phyloP scores from a whole-genome alignment of 2,888 invertebrate species.

The Alentia gelatinosa region DNA sequence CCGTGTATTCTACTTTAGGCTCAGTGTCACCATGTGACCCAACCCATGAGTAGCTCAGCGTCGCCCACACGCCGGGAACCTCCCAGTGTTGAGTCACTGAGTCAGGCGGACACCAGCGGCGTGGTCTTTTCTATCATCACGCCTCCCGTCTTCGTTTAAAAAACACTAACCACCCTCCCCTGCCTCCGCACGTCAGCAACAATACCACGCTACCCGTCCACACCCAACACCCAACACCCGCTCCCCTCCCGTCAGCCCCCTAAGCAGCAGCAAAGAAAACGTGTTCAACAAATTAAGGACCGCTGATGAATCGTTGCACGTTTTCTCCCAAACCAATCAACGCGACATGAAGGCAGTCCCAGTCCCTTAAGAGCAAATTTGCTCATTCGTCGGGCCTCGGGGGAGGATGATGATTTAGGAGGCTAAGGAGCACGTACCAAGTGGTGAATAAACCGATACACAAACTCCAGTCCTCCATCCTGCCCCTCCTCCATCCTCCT shows the following conservation, averaged over 20 bases:
- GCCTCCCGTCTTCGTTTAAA: background rate
- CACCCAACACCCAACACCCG: background rate
- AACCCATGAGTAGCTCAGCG: too few species aligned
- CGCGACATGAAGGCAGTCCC: background rate
- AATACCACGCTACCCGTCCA: background rate
- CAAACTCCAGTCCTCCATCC: background rate
- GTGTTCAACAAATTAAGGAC: slow-evolving; percentile 21
- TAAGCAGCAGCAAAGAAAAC: background rate
- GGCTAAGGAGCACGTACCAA: background rate
- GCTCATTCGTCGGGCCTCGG: background rate
- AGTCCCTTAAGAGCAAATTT: slow-evolving; percentile 17
- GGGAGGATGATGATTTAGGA: background rate
- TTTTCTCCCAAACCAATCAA: slow-evolving; percentile 1
- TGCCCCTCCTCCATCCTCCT: background rate
- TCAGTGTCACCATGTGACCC: too few species aligned
- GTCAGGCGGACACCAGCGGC: too few species aligned
- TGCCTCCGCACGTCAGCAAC: background rate
- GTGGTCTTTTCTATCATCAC: background rate
- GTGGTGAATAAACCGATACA: background rate
- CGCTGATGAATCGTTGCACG: slow-evolving; percentile 30
- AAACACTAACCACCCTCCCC: background rate
- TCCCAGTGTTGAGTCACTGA: too few species aligned
- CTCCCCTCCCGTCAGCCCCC: background rate
- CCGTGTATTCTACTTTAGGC: too few species aligned
- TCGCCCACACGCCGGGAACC: too few species aligned